phyloP scores from a whole-genome alignment of 1,140 invertebrate species.

The Latrodectus geometricus region DNA sequence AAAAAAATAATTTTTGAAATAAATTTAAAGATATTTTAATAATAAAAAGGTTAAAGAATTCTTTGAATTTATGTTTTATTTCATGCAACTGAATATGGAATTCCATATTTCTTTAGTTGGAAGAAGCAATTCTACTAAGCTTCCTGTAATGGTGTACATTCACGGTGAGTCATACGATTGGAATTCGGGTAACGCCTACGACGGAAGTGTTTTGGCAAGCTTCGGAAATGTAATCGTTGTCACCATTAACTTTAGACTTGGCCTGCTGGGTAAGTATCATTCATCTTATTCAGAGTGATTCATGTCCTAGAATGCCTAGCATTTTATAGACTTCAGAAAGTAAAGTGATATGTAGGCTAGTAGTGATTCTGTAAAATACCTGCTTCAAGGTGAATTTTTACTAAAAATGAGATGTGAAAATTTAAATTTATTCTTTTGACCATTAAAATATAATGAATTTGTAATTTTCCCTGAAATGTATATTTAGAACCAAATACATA shows the following conservation, averaged over 20 bases:
- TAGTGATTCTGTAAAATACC: too few species aligned
- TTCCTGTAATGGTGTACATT: constrained; percentile 91
- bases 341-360: neutral
- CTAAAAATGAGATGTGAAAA: too few species aligned
- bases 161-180: constrained; percentile 97
- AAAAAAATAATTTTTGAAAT: too few species aligned
- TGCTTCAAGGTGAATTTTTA: too few species aligned
- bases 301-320: constrained; percentile 19
- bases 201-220: constrained; percentile 91
- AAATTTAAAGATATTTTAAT: too few species aligned
- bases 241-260: constrained; percentile 97
- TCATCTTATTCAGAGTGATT: constrained; percentile 9
- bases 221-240: constrained; percentile 95
- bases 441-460: too few species aligned
- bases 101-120: constrained; percentile 27
- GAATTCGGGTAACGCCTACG: constrained; percentile 96
- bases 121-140: constrained; percentile 2
- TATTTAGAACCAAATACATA: too few species aligned
- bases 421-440: too few species aligned
- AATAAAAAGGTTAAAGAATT: too few species aligned
- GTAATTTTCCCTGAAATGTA: too few species aligned
- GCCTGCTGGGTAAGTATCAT: constrained; percentile 85
- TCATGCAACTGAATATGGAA: neutral
- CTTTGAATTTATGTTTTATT: too few species aligned
- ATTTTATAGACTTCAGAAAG: neutral